Conservation (phyloP, 2,888 invertebrate genomes). For the Azorinus chamasolen region DNA sequence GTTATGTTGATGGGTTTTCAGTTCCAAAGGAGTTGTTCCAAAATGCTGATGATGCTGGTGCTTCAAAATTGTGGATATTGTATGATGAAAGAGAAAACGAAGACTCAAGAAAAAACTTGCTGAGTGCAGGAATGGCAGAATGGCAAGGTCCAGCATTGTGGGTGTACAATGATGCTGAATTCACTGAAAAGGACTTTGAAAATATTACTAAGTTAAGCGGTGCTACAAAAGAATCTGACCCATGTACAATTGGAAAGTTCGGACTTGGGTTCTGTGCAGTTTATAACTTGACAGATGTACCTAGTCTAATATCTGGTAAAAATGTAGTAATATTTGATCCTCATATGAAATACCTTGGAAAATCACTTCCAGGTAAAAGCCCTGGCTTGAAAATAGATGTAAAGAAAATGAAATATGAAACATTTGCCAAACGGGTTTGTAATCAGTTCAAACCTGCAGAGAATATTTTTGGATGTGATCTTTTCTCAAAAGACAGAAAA, state of each 20-base stretch:
- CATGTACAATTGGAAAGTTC: conserved; percentile 83
- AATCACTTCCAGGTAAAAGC: conserved; percentile 59
- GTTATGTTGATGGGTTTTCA: conserved; percentile 79
- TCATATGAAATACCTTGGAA: conserved; percentile 76
- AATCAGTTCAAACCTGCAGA: conserved; percentile 77
- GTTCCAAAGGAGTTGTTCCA: conserved; percentile 82
- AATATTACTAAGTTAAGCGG: conserved; percentile 83
- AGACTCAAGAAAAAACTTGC: conserved; percentile 68
- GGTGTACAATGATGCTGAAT: conserved; percentile 82
- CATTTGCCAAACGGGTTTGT: conserved; percentile 50
- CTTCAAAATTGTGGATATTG: conserved; percentile 71
- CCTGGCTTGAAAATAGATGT: conserved; percentile 75
- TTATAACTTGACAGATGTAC: conserved; percentile 84
- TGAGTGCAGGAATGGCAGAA: conserved; percentile 78
- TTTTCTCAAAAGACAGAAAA: conserved; percentile 4
- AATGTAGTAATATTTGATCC: conserved; percentile 84
- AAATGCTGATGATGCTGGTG: conserved; percentile 82
- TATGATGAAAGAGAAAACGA: conserved; percentile 80
- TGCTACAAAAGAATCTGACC: conserved; percentile 79
- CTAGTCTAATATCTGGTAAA: conserved; percentile 81
- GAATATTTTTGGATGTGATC: conserved; percentile 72
- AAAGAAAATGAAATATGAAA: conserved; percentile 47
- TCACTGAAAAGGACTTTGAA: conserved; percentile 81
- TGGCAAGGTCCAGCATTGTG: conserved; percentile 84
- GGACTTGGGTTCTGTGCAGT: conserved; percentile 84